A percentile compares a stretch with the other conserved stretches of the same genome.
Conservation (phyloP, 2,888 invertebrate species). For the Onthophagus sagittarius region DNA sequence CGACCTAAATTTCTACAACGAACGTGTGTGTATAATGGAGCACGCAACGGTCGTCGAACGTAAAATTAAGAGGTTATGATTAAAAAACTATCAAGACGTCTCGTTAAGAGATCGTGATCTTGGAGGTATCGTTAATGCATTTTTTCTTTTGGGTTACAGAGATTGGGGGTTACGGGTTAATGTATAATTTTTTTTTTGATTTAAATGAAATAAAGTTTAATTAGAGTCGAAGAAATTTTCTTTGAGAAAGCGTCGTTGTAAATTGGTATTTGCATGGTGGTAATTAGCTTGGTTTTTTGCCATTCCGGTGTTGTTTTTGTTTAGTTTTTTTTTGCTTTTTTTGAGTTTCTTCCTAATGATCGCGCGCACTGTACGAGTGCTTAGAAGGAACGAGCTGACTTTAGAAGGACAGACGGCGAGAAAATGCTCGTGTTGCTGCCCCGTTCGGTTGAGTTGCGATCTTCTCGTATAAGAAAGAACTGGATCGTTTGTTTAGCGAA, state of each 20-base stretch:
- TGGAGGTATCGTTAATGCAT: not conserved
- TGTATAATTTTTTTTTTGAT: not conserved
- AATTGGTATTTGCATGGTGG: not conserved
- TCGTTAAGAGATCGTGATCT: not conserved
- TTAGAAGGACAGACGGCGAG: not conserved
- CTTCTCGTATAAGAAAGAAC: not conserved
- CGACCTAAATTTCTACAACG: not conserved
- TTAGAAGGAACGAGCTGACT: not conserved
- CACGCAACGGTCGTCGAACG: not conserved
- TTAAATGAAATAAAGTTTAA: not conserved
- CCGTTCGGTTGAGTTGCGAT: not conserved
- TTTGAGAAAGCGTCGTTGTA: not conserved
- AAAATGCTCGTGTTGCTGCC: not conserved
- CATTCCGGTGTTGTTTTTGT: not conserved
- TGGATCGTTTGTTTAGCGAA: slow-evolving; percentile 5
- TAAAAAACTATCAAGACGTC: not conserved
- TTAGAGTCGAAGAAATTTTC: not conserved
- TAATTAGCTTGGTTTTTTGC: not conserved
- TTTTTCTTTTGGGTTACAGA: not conserved
- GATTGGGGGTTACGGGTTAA: not conserved
- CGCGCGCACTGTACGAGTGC: not conserved
- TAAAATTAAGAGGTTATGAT: not conserved
- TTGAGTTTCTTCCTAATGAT: not conserved
- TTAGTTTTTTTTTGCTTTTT: not conserved
- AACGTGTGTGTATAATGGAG: not conserved